These are phyloP conservation scores for Sternotherus odoratus DNA, from an alignment of 2,797 vertebrate species.

Conservation along the genomic window DNA sequence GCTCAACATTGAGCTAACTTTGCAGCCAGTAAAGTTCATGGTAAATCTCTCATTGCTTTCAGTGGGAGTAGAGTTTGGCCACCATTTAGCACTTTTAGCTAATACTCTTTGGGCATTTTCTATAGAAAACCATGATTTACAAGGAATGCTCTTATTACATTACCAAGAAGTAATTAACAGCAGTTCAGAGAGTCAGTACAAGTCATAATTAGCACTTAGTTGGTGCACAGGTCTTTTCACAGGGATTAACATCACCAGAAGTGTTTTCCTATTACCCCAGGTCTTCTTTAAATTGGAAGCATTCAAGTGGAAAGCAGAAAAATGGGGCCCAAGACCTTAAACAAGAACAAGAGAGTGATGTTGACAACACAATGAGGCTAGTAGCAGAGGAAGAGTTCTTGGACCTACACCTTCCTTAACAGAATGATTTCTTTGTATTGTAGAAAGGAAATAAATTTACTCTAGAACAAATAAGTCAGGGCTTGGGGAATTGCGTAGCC, in stretches of 20 bases:
- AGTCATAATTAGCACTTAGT: background rate
- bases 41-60: background rate
- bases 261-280: background rate
- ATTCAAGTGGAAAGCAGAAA: background rate
- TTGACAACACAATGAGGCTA: background rate
- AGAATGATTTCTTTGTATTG: background rate
- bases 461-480: background rate
- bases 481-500: background rate
- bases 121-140: background rate
- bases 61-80: background rate
- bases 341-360: background rate
- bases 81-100: background rate
- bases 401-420: background rate
- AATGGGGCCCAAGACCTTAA: background rate
- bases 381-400: background rate
- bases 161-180: background rate
- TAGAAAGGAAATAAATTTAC: background rate
- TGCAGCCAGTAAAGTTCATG: background rate
- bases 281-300: background rate
- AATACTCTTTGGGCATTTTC: background rate
- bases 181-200: background rate
- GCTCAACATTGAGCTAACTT: background rate
- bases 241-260: background rate
- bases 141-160: background rate
- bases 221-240: background rate